phyloP scores from a whole-genome alignment of 2,888 invertebrate species.

The Cerastis leucographa region DNA sequence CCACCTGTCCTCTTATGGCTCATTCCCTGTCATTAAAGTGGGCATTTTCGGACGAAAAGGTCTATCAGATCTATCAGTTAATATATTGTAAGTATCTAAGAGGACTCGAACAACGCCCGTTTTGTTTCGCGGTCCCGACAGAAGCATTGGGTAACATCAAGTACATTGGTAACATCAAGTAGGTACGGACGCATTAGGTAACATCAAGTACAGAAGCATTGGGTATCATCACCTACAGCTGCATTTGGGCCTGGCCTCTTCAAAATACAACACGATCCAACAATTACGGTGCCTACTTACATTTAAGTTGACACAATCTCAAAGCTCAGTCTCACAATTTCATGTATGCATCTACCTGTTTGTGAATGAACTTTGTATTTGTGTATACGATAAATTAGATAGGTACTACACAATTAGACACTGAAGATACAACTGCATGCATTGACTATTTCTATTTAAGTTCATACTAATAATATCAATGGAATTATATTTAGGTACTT shows the following conservation, averaged over 20 bases:
- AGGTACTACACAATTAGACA: constrained; percentile 28
- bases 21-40: background rate
- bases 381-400: constrained; percentile 28
- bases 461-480: constrained; percentile 40
- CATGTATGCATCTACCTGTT: constrained; percentile 43
- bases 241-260: constrained; percentile 43
- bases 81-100: background rate
- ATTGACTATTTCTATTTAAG: constrained; percentile 43
- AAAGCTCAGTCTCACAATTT: constrained; percentile 68
- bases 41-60: background rate
- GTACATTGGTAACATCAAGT: constrained; percentile 40
- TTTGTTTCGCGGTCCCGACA: background rate
- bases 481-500: constrained; percentile 42
- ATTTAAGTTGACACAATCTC: constrained; percentile 61
- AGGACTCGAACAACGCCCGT: constrained; percentile 2
- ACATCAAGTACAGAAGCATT: constrained; percentile 32
- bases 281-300: constrained; percentile 48
- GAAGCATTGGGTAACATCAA: constrained; percentile 31
- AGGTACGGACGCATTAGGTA: constrained; percentile 13
- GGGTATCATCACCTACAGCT: constrained; percentile 36
- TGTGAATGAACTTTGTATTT: constrained; percentile 34
- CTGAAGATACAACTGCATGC: constrained; percentile 45
- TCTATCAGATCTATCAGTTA: constrained; percentile 36
- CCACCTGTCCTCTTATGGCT: constrained; percentile 12
- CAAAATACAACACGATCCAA: constrained; percentile 23